A percentile compares a stretch with the other conserved stretches of the same genome.
These are phyloP conservation scores for Priocnemis perturbator DNA, from an alignment of 2,888 invertebrate species.

Conservation along the genomic window DNA sequence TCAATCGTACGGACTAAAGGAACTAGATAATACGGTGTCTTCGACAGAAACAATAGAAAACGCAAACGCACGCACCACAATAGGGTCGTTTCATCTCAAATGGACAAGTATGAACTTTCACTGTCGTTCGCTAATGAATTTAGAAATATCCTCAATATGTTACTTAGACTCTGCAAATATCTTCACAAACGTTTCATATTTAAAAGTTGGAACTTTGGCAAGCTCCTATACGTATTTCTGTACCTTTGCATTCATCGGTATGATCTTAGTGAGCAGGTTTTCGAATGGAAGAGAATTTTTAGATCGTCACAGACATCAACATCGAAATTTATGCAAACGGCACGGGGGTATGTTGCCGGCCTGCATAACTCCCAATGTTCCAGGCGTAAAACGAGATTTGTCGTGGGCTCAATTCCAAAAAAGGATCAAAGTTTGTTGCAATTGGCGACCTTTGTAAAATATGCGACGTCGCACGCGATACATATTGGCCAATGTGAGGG, in stretches of 20 bases:
- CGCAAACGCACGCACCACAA: conserved; percentile 13
- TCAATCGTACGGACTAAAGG: conserved; percentile 5
- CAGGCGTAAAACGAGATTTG: conserved; percentile 25
- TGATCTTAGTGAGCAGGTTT: conserved; percentile 5
- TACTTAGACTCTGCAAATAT: conserved; percentile 27
- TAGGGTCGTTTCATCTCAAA: conserved; percentile 34
- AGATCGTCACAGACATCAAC: conserved; percentile 18
- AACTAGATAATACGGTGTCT: not conserved
- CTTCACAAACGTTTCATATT: conserved; percentile 22
- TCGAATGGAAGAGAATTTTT: conserved; percentile 25
- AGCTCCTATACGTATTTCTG: conserved; percentile 15
- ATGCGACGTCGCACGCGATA: conserved; percentile 72
- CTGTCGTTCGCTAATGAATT: conserved; percentile 35
- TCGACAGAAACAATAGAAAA: conserved; percentile 3
- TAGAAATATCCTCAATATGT: conserved; percentile 7
- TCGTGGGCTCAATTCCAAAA: conserved; percentile 72
- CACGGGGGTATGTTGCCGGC: conserved; percentile 1
- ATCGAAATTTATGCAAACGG: conserved; percentile 3
- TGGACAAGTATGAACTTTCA: conserved; percentile 36
- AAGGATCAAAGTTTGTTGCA: conserved; percentile 71
- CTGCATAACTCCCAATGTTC: conserved; percentile 22
- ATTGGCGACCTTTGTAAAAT: conserved; percentile 71
- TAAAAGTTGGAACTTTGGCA: conserved; percentile 23
- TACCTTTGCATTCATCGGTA: conserved; percentile 18
- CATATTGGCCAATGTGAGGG: conserved; percentile 73